Evolutionary conservation across 1,140 invertebrate genomes (phyloP), one percentile per base, ranked within the genome.

Genomic region (Diprion similis): DNA sequence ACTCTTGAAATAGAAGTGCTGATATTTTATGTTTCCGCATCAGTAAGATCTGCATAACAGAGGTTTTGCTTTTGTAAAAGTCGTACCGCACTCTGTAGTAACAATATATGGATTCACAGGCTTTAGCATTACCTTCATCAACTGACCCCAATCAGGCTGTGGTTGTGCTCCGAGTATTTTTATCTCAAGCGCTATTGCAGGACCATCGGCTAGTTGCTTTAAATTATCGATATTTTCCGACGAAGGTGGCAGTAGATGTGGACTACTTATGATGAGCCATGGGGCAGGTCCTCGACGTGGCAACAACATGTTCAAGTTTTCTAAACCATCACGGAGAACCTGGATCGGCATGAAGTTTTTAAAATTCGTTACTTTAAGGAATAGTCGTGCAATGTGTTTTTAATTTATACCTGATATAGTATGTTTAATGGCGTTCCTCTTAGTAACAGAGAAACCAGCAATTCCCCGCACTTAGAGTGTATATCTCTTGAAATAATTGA

Each of bases 401-500:
- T 37, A 69, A 10, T 8, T 48, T 48, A 73, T 83, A 94, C 94
- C 90, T 95, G 94, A 81, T 93, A 92, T 17, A 95, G 84, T 71
- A 91, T 90, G 73, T 93, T 91, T 15, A 95, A 81, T 0, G 94
- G 92, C 7, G 92, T 90, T 0, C 93, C 94, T 74, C 94, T 89
- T 8, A 94, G 88, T 1, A 95, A 82, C 1, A 95, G 87, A 75
- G 92, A 94, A 72, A 91, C 89, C 67, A 94, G 91, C 8, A 95
- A 83, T 77, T 95, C 92, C 76, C 92, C 90, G 81, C 94, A 95
- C 82, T 96, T 96, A 2, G 93, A 89, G 78, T 96, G 94, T 9
- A 96, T 91, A 73, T 95, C 93, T 65, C 92, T 85, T 1, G 94
- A 89, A 18, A 92, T 91, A 72, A 92, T 91, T 4, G 90, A 90